phyloP scores from a whole-genome alignment of 2,888 invertebrate genomes.

The Amblyteles armatorius region DNA sequence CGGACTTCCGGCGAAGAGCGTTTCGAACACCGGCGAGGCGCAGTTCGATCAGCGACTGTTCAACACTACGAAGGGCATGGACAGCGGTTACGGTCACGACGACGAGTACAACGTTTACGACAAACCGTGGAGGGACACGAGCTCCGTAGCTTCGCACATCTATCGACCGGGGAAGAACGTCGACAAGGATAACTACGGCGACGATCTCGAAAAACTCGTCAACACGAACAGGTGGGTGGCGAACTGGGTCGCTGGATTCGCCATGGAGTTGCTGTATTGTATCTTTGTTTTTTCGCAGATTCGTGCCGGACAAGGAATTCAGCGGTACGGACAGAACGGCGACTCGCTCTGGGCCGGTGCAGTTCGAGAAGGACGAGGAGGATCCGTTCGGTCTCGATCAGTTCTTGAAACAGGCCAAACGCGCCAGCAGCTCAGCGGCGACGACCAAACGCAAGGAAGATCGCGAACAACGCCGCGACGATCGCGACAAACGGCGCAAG shows the following conservation, averaged over 20 bases:
- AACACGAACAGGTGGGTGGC: constrained; percentile 90
- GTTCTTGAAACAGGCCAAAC: constrained; percentile 98
- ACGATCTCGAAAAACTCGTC: constrained; percentile 95
- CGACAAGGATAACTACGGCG: constrained; percentile 96
- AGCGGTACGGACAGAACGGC: constrained; percentile 93
- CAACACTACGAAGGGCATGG: constrained; percentile 97
- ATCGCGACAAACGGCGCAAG: constrained; percentile 79
- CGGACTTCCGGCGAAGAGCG: constrained; percentile 94
- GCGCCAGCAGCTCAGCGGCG: constrained; percentile 88
- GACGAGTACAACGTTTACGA: constrained; percentile 99
- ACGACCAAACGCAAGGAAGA: constrained; percentile 88
- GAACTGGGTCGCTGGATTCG: background rate
- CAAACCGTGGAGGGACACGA: constrained; percentile 98
- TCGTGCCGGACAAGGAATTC: constrained; percentile 99
- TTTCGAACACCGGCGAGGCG: constrained; percentile 89
- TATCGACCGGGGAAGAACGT: constrained; percentile 95
- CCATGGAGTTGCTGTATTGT: no score
- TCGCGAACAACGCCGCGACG: constrained; percentile 79
- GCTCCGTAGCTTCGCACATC: constrained; percentile 94
- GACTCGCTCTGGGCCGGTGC: constrained; percentile 96
- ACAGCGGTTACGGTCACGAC: constrained; percentile 97
- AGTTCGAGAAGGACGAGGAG: constrained; percentile 94
- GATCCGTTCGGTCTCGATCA: constrained; percentile 99
- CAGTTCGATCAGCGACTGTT: constrained; percentile 98
- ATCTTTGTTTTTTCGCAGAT: constrained; percentile 86